Evolutionary conservation across 1,140 invertebrate genomes (phyloP).

Genomic region (Ylistrum balloti): DNA sequence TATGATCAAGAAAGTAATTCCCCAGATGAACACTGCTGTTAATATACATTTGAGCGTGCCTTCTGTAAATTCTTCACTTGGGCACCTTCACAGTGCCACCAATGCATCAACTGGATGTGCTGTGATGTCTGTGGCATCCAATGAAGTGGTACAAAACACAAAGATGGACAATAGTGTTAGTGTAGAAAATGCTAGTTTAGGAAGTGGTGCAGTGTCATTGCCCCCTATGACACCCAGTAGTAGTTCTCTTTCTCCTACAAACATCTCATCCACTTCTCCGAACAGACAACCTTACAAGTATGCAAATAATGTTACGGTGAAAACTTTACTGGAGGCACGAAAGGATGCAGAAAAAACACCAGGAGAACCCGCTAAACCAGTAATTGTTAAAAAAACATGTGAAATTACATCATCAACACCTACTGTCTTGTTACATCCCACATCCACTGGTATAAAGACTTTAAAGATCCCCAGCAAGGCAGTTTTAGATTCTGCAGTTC

Average conservation of each 20-base stretch:
- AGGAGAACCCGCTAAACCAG: neutral
- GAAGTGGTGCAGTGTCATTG: neutral
- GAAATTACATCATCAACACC: conserved; percentile 36
- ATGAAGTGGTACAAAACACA: neutral
- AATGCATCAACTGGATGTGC: neutral
- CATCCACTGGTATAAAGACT: conserved; percentile 53
- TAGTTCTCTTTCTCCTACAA: neutral
- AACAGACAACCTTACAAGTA: conserved; percentile 65
- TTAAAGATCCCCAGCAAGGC: conserved; percentile 62
- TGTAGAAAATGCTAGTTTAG: neutral
- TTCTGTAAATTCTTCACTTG: neutral
- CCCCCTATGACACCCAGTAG: neutral
- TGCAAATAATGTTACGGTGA: conserved; percentile 76
- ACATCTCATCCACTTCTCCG: neutral
- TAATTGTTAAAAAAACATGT: neutral
- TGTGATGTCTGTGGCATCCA: neutral
- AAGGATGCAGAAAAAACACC: conserved; percentile 50
- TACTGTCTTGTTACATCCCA: conserved; percentile 57
- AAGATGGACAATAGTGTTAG: neutral
- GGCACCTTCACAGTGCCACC: neutral
- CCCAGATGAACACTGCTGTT: conserved; percentile 2
- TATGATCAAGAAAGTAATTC: neutral
- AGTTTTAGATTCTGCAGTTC: conserved; percentile 62
- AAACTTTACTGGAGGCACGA: conserved; percentile 70
- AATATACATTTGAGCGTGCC: neutral